Evolutionary conservation across 1,140 invertebrate species (phyloP), one percentile per base, ranked within the genome.

Genomic region (Zaprionus vittiger): DNA sequence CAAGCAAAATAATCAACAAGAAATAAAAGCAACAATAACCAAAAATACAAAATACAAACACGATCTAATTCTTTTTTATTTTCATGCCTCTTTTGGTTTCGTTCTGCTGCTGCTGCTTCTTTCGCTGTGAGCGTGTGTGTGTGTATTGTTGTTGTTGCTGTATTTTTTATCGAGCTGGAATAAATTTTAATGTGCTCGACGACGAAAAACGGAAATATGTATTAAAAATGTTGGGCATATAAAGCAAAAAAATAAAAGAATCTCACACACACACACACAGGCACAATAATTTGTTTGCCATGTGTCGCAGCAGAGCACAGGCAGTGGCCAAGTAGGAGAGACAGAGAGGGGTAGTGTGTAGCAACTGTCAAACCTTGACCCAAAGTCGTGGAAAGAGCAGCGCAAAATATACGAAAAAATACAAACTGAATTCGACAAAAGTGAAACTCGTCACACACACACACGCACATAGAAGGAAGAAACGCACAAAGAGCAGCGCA

Each of bases 371-470:
- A 80, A 70, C 74, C 80, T 87, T 82, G 71, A 69, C 68, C 80
- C 68, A 70, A 85, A 80, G 78, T 68, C 60, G 70, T 54, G 49
- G 70, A 73, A 65, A 77, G 44, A 70, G 54, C 56, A 73, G 41
- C 26, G 61, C 24, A 54, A 54, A 26, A 59, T 20, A 28, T 37
- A 68, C 34, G 44, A 34, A 34, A 34, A 34, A 34, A 34, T 34
- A 34, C 31, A 65, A 80, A 67, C 62, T 34, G 57, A 41, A 64
- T 75, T 73, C 49, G 61, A 83, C 77, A 81, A 85, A 81, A 77
- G 66, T 85, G 73, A 86, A 86, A 82, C 61, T 80, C 41, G 55
- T 34, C 72, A 77, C 61, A 71, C 15, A 31, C 55, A 61, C 15
- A 55, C 38, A 57, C 41, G 6, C 15, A 54, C 22, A 41, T 59